These are phyloP conservation scores for Dendropsophus ebraccatus DNA, from an alignment of 2,113 vertebrate species.

Conservation along the genomic window DNA sequence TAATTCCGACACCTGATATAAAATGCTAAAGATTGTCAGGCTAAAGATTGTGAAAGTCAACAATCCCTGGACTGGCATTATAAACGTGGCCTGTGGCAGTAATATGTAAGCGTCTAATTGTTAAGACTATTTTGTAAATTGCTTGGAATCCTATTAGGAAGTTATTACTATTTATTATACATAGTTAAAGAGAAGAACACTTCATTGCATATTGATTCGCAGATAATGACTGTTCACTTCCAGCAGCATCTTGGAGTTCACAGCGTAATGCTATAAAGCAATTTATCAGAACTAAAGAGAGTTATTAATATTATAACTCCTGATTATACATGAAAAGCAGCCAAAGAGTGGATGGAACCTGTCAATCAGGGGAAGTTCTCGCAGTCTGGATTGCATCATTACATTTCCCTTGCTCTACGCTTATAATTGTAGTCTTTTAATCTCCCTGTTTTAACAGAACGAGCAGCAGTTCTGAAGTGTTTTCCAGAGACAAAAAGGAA, in stretches of 20 bases:
- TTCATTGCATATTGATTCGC: conserved; percentile 42
- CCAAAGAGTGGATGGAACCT: conserved; percentile 32
- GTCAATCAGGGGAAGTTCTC: conserved; percentile 11
- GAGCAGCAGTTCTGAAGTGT: neutral
- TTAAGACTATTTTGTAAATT: conserved; percentile 26
- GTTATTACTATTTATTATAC: conserved; percentile 39
- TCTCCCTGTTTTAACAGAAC: neutral
- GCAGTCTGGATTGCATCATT: neutral
- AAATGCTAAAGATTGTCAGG: neutral
- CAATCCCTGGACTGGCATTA: neutral
- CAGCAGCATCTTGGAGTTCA: conserved; percentile 32
- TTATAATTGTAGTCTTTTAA: neutral
- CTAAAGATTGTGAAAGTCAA: neutral
- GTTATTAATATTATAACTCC: conserved; percentile 23
- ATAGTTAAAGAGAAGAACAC: conserved; percentile 32
- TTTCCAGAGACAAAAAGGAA: too few relatives aligned
- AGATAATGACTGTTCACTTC: conserved; percentile 36
- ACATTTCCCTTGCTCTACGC: neutral
- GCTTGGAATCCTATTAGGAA: conserved; percentile 14
- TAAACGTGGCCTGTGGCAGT: neutral
- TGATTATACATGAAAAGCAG: conserved; percentile 38
- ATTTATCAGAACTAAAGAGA: conserved; percentile 19
- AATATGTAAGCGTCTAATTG: conserved; percentile 10
- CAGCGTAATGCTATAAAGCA: conserved; percentile 16
- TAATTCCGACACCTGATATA: neutral